phyloP scores from a whole-genome alignment of 1,140 invertebrate species.

The Papilio machaon region DNA sequence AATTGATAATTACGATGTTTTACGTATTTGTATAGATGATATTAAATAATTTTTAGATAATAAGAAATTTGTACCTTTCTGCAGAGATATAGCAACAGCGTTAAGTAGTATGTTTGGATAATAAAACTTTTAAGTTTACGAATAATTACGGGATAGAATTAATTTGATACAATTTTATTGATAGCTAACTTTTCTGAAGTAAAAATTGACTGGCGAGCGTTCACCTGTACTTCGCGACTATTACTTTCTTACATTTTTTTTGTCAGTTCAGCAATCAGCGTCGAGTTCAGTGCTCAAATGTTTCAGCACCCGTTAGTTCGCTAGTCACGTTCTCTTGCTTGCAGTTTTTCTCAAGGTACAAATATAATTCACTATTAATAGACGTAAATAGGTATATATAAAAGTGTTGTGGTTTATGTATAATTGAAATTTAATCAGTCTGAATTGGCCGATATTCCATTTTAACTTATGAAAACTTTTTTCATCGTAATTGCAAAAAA shows the following conservation, averaged over 20 bases:
- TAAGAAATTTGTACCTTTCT: no score
- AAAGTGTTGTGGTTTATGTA: background rate
- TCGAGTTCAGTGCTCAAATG: background rate
- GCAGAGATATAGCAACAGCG: no score
- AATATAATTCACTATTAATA: constrained; percentile 6
- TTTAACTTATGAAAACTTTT: background rate
- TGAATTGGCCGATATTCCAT: background rate
- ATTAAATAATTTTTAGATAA: no score
- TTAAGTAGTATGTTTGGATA: no score
- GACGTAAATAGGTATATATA: background rate
- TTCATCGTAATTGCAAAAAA: no score
- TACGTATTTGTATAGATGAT: no score
- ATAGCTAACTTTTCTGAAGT: background rate
- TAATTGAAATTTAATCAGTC: constrained; percentile 2
- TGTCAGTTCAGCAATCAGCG: background rate
- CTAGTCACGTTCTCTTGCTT: constrained; percentile 15
- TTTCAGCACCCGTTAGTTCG: constrained; percentile 7
- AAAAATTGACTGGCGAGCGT: background rate
- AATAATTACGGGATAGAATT: no score
- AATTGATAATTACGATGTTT: no score
- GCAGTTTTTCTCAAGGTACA: constrained; percentile 22
- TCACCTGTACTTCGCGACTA: background rate
- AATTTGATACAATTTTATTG: background rate
- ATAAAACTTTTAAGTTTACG: no score
- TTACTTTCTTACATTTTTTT: constrained; percentile 11